These are phyloP conservation scores for Helicoverpa zea DNA, from an alignment of 1,140 invertebrate genomes.

Conservation along the genomic window DNA sequence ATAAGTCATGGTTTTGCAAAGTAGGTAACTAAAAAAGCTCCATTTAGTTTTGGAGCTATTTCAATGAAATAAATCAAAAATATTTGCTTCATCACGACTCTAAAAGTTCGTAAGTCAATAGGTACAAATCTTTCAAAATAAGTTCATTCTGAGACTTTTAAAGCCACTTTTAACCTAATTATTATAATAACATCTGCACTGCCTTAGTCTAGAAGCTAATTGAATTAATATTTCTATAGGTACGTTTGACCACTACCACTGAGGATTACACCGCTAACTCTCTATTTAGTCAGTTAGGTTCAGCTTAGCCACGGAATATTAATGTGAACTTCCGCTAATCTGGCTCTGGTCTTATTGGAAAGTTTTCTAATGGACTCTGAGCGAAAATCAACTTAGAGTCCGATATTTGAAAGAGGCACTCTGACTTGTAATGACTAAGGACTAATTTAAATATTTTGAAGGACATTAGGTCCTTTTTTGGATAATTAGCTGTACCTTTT, in stretches of 20 bases:
- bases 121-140: too few species aligned
- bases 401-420: background rate
- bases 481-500: too few species aligned
- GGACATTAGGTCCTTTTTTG: background rate
- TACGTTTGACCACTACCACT: constrained; percentile 8
- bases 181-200: too few species aligned
- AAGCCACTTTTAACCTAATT: too few species aligned
- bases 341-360: background rate
- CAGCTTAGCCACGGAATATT: constrained; percentile 10
- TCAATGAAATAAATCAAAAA: too few species aligned
- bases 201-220: constrained; percentile 50
- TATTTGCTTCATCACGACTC: too few species aligned
- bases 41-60: too few species aligned
- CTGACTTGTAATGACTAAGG: background rate
- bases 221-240: constrained; percentile 54
- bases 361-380: constrained; percentile 11
- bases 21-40: too few species aligned
- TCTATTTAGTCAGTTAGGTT: constrained; percentile 40
- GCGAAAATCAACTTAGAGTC: background rate
- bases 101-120: too few species aligned
- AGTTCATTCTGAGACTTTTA: too few species aligned
- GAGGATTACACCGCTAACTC: constrained; percentile 41
- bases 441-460: constrained; percentile 3
- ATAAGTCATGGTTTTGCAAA: too few species aligned
- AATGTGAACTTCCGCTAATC: constrained; percentile 14